Percentiles rank a stretch among this genome's conserved stretches.
Conservation (phyloP, 2,113 vertebrate genomes). For the Neogale vison region DNA sequence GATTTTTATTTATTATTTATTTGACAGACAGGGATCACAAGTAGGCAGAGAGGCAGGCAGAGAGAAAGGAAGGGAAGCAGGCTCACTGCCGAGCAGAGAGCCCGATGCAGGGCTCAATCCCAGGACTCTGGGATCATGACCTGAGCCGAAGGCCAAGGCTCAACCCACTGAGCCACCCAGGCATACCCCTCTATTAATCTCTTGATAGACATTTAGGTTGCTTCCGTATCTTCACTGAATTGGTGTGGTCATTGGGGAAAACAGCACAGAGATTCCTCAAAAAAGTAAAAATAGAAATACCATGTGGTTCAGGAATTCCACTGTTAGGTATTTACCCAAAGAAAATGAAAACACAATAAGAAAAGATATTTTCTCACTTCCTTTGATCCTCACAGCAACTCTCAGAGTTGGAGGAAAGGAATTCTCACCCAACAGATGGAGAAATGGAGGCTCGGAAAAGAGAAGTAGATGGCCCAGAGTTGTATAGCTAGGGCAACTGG, state of each 20-base stretch:
- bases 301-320: not conserved
- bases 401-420: not conserved
- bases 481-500: not conserved
- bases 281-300: not conserved
- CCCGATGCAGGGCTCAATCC: too few species aligned
- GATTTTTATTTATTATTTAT: too few species aligned
- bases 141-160: too few species aligned
- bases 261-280: not conserved
- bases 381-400: not conserved
- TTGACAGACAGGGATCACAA: too few species aligned
- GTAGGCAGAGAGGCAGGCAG: too few species aligned
- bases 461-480: not conserved
- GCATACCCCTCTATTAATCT: not conserved
- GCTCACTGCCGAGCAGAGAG: too few species aligned
- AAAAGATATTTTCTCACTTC: not conserved
- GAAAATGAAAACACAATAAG: not conserved
- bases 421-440: not conserved
- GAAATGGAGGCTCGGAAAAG: not conserved
- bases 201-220: not conserved
- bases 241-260: not conserved
- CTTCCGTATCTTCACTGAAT: not conserved
- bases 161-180: too few species aligned
- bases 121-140: too few species aligned
- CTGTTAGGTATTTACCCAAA: not conserved
- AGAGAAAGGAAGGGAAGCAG: too few species aligned